phyloP scores from a whole-genome alignment of 35 echinoderm and acorn worm genomes.

The Apostichopus japonicus region DNA sequence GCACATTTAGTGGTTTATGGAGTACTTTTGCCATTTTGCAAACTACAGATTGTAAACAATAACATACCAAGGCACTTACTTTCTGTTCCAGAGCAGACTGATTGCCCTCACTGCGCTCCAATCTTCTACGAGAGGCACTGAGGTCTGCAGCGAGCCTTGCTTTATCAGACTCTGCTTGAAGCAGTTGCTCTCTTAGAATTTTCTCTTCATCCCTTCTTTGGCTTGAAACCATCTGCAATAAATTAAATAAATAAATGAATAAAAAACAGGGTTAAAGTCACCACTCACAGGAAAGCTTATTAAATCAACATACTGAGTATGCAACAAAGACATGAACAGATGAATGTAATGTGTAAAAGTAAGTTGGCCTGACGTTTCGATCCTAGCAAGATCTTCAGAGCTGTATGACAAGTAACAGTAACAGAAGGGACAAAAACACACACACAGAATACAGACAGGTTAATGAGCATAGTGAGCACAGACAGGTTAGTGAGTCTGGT shows the following conservation, averaged over 20 bases:
- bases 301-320: neutral
- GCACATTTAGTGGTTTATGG: no score
- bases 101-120: slow-evolving; percentile 73
- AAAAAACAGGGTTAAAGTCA: neutral
- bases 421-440: no score
- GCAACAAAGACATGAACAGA: neutral
- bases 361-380: no score
- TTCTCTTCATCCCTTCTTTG: slow-evolving; percentile 80
- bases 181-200: slow-evolving; percentile 68
- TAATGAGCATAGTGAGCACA: no score
- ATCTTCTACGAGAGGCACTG: slow-evolving; percentile 62
- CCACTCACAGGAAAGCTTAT: neutral
- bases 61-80: neutral
- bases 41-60: no score
- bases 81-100: slow-evolving; percentile 75
- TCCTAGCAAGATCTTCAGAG: no score
- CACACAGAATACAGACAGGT: no score
- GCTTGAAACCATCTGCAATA: slow-evolving; percentile 48
- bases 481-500: no score
- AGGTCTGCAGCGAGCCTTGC: slow-evolving; percentile 67
- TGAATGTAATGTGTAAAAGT: neutral
- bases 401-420: no score
- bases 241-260: neutral
- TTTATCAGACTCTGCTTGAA: slow-evolving; percentile 77
- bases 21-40: no score